Conservation (phyloP, 2,888 invertebrate species). For the Drosophila recens region DNA sequence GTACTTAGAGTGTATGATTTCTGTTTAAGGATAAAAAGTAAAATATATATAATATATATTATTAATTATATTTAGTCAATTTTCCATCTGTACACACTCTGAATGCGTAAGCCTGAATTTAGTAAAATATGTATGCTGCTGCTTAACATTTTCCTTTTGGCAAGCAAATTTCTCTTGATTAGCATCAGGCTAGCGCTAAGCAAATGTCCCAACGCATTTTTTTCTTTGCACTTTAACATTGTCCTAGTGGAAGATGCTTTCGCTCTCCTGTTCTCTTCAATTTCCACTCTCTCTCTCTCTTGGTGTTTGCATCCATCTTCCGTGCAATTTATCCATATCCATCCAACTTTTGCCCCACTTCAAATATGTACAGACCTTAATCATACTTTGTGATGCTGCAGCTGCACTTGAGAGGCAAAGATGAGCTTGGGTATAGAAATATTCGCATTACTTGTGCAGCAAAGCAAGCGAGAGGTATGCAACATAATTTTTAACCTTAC, state of each 20-base stretch:
- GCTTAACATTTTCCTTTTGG: not conserved
- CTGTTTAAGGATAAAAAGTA: not conserved
- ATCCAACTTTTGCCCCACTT: conserved; percentile 28
- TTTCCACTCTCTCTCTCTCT: not conserved
- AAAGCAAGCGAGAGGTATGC: conserved; percentile 47
- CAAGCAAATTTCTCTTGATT: conserved; percentile 37
- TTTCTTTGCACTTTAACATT: conserved; percentile 19
- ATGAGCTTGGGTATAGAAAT: conserved; percentile 43
- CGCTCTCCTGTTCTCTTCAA: not conserved
- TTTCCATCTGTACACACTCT: too few species aligned
- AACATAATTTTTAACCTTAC: conserved; percentile 71
- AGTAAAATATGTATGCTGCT: not conserved
- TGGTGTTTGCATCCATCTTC: conserved; percentile 6
- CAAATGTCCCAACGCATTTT: conserved; percentile 19
- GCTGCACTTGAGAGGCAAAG: conserved; percentile 49
- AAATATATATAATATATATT: too few species aligned
- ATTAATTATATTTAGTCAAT: too few species aligned
- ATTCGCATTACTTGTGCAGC: conserved; percentile 48
- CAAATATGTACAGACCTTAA: conserved; percentile 67
- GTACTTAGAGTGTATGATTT: not conserved
- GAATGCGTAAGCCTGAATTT: not conserved
- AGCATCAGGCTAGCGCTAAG: conserved; percentile 17
- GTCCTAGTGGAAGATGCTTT: not conserved
- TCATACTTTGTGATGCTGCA: conserved; percentile 58
- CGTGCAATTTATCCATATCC: conserved; percentile 49